Percentiles rank a stretch among this genome's conserved stretches.
These are phyloP conservation scores for Tanypteryx hageni DNA, from an alignment of 2,888 invertebrate species.

Conservation along the genomic window DNA sequence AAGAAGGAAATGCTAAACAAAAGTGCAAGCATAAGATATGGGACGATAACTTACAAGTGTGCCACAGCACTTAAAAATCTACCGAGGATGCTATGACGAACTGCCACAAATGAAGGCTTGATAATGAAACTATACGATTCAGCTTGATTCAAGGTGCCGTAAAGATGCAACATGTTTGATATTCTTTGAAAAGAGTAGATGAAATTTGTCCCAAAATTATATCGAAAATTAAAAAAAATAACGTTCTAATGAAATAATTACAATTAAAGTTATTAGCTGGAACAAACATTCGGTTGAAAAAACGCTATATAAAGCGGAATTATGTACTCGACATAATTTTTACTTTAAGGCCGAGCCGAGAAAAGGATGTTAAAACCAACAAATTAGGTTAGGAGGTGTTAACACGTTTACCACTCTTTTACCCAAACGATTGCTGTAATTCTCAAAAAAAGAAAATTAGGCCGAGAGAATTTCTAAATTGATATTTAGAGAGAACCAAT, in stretches of 20 bases:
- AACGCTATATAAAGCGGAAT: too few relatives aligned
- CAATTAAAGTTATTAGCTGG: not conserved
- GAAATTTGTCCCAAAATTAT: not conserved
- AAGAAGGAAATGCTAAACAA: not conserved
- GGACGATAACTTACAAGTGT: constrained; percentile 1
- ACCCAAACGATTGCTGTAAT: not conserved
- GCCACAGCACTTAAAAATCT: not conserved
- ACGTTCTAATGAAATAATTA: not conserved
- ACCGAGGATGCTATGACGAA: not conserved
- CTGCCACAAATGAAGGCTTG: not conserved
- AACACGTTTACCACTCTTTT: not conserved
- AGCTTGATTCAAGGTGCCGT: not conserved
- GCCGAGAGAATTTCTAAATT: not conserved
- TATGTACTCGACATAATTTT: too few relatives aligned
- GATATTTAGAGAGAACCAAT: not conserved
- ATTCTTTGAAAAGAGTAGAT: not conserved
- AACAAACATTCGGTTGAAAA: not conserved
- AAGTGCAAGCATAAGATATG: not conserved
- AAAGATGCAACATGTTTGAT: not conserved
- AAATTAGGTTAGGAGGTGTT: constrained; percentile 10
- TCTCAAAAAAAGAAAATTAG: not conserved
- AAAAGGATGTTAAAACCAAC: not conserved
- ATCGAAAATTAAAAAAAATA: not conserved
- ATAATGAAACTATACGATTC: not conserved
- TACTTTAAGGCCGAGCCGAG: not conserved